Percentiles rank a stretch among this genome's conserved stretches.
phyloP scores from a whole-genome alignment of 2,888 invertebrate species.

The Sylvicola cinctus region DNA sequence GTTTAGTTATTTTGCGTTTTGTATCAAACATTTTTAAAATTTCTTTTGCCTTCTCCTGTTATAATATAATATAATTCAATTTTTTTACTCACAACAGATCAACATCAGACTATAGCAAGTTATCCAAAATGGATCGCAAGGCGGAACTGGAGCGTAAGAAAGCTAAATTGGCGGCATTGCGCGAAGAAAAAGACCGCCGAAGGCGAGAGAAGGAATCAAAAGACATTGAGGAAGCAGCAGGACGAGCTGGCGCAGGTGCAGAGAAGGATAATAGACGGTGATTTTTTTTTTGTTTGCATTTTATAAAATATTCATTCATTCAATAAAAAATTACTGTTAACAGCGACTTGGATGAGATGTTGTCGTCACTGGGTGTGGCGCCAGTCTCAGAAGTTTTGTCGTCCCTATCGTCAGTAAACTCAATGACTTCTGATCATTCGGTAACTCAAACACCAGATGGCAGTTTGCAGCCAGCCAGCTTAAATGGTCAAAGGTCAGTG shows the following conservation, averaged over 20 bases:
- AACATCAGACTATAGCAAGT: neutral
- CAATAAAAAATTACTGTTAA: neutral
- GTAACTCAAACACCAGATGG: conserved; percentile 59
- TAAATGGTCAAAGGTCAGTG: conserved; percentile 20
- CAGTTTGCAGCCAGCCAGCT: conserved; percentile 40
- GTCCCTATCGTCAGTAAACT: conserved; percentile 62
- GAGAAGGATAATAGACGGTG: conserved; percentile 25
- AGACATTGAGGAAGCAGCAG: conserved; percentile 55
- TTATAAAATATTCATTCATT: no score
- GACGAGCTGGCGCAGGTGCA: conserved; percentile 16
- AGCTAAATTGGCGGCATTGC: conserved; percentile 70
- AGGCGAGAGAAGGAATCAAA: conserved; percentile 70
- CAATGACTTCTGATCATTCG: conserved; percentile 60
- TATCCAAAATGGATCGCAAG: conserved; percentile 44
- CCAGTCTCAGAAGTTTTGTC: conserved; percentile 73
- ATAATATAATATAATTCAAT: neutral
- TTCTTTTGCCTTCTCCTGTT: neutral
- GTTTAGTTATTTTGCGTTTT: no score
- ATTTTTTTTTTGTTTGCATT: conserved; percentile 5
- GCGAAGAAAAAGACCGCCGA: conserved; percentile 75
- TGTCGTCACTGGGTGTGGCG: conserved; percentile 68
- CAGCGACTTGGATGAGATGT: conserved; percentile 66
- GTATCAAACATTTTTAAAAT: neutral
- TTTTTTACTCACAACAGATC: no score
- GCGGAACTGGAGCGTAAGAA: conserved; percentile 86